These are phyloP conservation scores for Agonum fuliginosum DNA, from an alignment of 2,888 invertebrate genomes.

Conservation along the genomic window DNA sequence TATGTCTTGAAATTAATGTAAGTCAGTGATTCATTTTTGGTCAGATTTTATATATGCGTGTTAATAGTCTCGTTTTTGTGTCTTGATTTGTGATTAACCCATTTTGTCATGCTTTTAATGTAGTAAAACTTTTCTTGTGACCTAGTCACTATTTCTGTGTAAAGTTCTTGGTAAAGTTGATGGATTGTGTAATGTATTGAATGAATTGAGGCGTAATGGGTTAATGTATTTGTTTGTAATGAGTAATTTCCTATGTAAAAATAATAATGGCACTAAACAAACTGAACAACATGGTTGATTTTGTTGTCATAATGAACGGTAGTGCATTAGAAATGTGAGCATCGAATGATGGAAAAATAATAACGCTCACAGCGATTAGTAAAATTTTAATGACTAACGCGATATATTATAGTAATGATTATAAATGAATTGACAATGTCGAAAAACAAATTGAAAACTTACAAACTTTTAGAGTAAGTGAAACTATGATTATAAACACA, in stretches of 20 bases:
- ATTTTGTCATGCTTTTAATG: constrained; percentile 39
- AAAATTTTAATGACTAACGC: constrained; percentile 43
- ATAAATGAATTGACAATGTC: constrained; percentile 34
- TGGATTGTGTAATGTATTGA: constrained; percentile 19
- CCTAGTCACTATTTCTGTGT: constrained; percentile 13
- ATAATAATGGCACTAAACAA: constrained; percentile 39
- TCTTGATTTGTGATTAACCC: constrained; percentile 35
- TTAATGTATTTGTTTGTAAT: constrained; percentile 39
- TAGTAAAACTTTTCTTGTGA: constrained; percentile 36
- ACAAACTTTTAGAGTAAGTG: constrained; percentile 22
- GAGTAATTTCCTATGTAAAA: constrained; percentile 19
- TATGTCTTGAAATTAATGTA: background rate
- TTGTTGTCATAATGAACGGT: constrained; percentile 13
- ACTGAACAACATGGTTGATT: constrained; percentile 14
- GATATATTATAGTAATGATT: constrained; percentile 28
- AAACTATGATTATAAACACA: constrained; percentile 21
- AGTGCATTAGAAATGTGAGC: constrained; percentile 28
- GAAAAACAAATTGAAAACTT: constrained; percentile 11
- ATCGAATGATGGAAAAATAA: constrained; percentile 16
- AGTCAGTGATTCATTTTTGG: constrained; percentile 2
- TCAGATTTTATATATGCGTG: constrained; percentile 26
- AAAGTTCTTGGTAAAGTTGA: constrained; percentile 21
- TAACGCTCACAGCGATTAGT: constrained; percentile 53
- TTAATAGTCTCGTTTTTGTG: constrained; percentile 34
- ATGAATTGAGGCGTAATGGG: constrained; percentile 21